Percentiles rank a stretch among this genome's conserved stretches.
phyloP scores from a whole-genome alignment of 2,797 vertebrate species.

The Sorex maritimensis region DNA sequence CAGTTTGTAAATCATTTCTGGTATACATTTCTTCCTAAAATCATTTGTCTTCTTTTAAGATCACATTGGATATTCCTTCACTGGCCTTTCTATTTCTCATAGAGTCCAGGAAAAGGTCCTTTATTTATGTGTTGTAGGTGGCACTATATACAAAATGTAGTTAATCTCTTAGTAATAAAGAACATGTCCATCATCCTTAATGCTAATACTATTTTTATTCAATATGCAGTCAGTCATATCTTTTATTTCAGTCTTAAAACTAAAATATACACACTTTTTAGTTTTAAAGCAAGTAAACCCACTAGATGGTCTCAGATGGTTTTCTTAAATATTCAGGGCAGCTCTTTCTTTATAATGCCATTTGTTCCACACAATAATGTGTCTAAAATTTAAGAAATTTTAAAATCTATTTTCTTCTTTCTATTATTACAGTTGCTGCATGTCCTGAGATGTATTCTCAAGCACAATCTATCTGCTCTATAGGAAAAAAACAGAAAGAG shows the following conservation, averaged over 20 bases:
- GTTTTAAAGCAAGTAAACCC: constrained; percentile 37
- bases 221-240: background rate
- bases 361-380: background rate
- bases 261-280: constrained; percentile 45
- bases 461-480: background rate
- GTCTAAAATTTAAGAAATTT: background rate
- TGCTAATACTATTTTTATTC: background rate
- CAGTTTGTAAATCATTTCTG: constrained; percentile 62
- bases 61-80: background rate
- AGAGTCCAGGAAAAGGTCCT: constrained; percentile 48
- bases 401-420: background rate
- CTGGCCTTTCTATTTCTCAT: constrained; percentile 52
- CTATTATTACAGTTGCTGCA: background rate
- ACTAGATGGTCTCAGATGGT: background rate
- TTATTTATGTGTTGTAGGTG: background rate
- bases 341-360: background rate
- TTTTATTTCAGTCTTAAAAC: constrained; percentile 15
- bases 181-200: background rate
- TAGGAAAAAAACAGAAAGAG: background rate
- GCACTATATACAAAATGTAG: constrained; percentile 3
- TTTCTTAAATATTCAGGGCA: constrained; percentile 23
- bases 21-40: constrained; percentile 62
- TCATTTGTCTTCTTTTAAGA: constrained; percentile 61
- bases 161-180: constrained; percentile 50
- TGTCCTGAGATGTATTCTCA: background rate